Base-by-base conservation (phyloP, 1,140 invertebrate genomes). In the Centruroides sculpturatus region DNA sequence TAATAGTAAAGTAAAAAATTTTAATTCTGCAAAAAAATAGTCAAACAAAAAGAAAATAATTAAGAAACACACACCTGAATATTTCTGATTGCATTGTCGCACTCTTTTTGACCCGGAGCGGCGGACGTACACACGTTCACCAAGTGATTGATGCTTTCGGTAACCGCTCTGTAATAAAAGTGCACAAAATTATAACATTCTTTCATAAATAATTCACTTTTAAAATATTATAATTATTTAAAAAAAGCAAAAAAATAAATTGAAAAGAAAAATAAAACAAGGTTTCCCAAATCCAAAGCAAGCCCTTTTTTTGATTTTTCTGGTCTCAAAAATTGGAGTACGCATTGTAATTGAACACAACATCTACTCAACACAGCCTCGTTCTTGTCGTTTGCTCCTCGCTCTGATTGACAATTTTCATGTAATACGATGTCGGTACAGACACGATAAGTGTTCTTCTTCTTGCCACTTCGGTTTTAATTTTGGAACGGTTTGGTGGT, bases 61-160 rank as follows among this genome's bases (percentile, higher is more conserved):
- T 8, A 56, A 5, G n/a, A 34, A 13, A 47, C 63, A 87, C 84
- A 47, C 63, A 87, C 84, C 71, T 92, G 83, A 62, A 98, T 96
- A 70, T 89, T 88, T 59, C 92, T 79, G n/a, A 97, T 85, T 3
- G 95, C 93, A 71, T 89, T 94, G 70, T 95, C 92, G 74, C 93
- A 98, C 70, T 98, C 95, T 71, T 91, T 94, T 76, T 96, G 91
- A 0, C 93, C 88, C 65, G 72, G 92, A 0, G 88, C 86, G 2
- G 86, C 85, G 51, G 82, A 85, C 4, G 86, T 89, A 72, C 85
- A 90, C 55, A 86, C 83, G 73, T 88, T 85, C 13, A 89, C 85
- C 49, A 96, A 76, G 66, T 88, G 82, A 72, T 96, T 96, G 60
- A 97, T 93, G 69, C 86, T 90, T 65, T 96, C 92, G 1, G 89